phyloP scores from a whole-genome alignment of 1,140 invertebrate genomes.

The Drosophila nikananu region DNA sequence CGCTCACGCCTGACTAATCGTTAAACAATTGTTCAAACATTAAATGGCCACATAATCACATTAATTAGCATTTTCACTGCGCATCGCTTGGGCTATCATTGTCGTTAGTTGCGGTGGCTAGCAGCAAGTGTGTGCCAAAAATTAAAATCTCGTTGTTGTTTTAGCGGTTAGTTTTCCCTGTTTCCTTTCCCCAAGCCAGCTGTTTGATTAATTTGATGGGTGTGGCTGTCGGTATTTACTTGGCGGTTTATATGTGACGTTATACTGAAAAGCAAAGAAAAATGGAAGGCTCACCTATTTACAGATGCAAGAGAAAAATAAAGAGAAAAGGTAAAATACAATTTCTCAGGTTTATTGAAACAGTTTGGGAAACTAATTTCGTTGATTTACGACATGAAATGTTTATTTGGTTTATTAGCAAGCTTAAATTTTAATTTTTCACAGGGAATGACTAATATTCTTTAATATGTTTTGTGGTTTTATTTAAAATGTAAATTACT shows the following conservation, averaged over 20 bases:
- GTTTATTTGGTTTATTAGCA: background rate
- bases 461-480: too few relatives aligned
- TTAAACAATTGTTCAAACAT: slow-evolving; percentile 83
- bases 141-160: slow-evolving; percentile 37
- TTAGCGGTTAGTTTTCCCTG: slow-evolving; percentile 6
- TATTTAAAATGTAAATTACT: background rate
- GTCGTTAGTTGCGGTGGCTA: slow-evolving; percentile 25
- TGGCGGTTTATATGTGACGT: slow-evolving; percentile 16
- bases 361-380: background rate
- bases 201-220: slow-evolving; percentile 52
- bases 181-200: slow-evolving; percentile 4
- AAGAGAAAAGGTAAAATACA: background rate
- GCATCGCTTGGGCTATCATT: slow-evolving; percentile 44
- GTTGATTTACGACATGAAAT: background rate
- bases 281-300: background rate
- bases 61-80: slow-evolving; percentile 80
- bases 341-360: background rate
- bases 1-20: slow-evolving; percentile 74
- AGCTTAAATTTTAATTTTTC: background rate
- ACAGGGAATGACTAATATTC: background rate
- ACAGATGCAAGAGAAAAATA: slow-evolving; percentile 2
- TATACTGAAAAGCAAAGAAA: slow-evolving; percentile 21
- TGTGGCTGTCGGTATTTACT: slow-evolving; percentile 39
- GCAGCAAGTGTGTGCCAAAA: slow-evolving; percentile 40
- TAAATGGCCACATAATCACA: slow-evolving; percentile 79